These are phyloP conservation scores for Sesia apiformis DNA, from an alignment of 2,888 invertebrate genomes.

Conservation along the genomic window DNA sequence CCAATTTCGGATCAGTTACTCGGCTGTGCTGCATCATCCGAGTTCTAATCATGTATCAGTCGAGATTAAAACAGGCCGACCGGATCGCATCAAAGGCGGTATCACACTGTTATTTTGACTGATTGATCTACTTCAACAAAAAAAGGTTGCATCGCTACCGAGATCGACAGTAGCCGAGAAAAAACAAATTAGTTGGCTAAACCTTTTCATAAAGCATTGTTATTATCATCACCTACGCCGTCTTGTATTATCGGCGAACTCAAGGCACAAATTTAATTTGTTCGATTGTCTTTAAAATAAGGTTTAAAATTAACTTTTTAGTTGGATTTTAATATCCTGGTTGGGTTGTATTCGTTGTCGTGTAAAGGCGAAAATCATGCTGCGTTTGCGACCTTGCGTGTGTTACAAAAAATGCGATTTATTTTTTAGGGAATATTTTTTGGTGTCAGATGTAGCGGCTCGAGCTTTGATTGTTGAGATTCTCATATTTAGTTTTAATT, in stretches of 20 bases:
- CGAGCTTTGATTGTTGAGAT: constrained; percentile 70
- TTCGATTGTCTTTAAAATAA: constrained; percentile 22
- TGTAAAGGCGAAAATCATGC: constrained; percentile 69
- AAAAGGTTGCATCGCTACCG: constrained; percentile 69
- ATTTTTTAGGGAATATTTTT: constrained; percentile 60
- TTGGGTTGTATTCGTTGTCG: constrained; percentile 16
- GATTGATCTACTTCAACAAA: constrained; percentile 70
- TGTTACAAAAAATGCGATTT: constrained; percentile 61
- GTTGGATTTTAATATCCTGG: constrained; percentile 10
- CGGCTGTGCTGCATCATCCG: constrained; percentile 68
- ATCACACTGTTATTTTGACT: constrained; percentile 75
- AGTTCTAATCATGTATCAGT: constrained; percentile 71
- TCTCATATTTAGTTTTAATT: constrained; percentile 76
- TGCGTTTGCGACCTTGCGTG: constrained; percentile 64
- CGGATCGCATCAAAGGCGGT: constrained; percentile 73
- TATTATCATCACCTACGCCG: constrained; percentile 69
- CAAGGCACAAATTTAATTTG: neutral
- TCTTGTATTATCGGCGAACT: constrained; percentile 33
- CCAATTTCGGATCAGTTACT: constrained; percentile 64
- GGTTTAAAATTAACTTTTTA: constrained; percentile 28
- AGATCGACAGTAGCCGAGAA: constrained; percentile 73
- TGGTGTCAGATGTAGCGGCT: constrained; percentile 72
- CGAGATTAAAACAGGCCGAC: constrained; percentile 71
- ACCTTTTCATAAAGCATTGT: constrained; percentile 73
- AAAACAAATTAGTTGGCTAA: constrained; percentile 75